Evolutionary conservation across 2,888 invertebrate species (phyloP).

Genomic region (Bimastos eiseni): DNA sequence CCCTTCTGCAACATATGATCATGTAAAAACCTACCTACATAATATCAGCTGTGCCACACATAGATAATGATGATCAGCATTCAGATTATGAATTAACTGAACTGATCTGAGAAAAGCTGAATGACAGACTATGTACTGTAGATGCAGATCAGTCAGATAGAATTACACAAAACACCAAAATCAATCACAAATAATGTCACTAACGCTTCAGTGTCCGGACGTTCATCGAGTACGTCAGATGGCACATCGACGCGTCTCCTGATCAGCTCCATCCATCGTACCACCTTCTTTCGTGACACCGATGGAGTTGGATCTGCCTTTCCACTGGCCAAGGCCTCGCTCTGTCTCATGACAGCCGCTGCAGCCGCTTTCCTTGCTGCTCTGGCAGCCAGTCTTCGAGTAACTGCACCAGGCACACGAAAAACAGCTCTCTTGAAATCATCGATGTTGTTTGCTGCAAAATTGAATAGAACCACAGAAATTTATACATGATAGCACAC

Average conservation of each 20-base stretch:
- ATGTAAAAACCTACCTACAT: no score
- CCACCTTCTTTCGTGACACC: neutral
- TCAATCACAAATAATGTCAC: neutral
- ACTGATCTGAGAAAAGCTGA: no score
- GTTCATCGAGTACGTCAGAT: neutral
- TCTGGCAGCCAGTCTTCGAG: conserved; percentile 5
- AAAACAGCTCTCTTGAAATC: neutral
- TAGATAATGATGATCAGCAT: no score
- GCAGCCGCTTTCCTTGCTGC: neutral
- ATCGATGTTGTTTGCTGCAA: neutral
- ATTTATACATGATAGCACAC: neutral
- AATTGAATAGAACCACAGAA: neutral
- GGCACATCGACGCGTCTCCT: neutral
- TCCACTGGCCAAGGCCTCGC: neutral
- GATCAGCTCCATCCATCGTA: neutral
- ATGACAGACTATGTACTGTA: no score
- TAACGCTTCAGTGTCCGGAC: neutral
- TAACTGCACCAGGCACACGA: neutral
- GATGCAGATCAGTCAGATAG: neutral
- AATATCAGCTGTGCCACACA: no score
- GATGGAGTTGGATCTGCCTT: neutral
- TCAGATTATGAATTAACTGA: no score
- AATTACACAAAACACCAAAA: neutral
- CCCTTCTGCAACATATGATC: no score
- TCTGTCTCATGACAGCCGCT: neutral